Base-by-base conservation (phyloP, 2,113 vertebrate genomes). In the Chamaetylas fuelleborni region DNA sequence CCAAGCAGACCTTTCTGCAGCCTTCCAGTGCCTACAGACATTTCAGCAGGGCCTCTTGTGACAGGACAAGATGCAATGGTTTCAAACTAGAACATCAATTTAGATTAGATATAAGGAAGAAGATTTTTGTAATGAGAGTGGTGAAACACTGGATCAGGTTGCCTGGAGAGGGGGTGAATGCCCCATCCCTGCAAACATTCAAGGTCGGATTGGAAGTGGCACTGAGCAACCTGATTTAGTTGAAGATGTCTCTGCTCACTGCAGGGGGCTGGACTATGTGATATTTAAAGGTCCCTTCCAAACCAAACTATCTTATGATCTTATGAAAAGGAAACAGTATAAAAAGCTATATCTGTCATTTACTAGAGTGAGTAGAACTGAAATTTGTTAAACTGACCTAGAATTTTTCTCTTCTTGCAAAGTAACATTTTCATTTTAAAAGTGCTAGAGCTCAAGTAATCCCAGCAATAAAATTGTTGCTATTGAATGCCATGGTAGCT, bases 391-490 rank as follows among this genome's bases (percentile, higher is more conserved):
- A 69, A 62, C 61, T 73, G 78, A 91, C 66, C 50, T 90, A 34
- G 45, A 94, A 53, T 91, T 95, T 90, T 95, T 85, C 56, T 58
- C 38, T 80, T 88, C 22, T 94, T 86, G 50, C 22, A 86, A 92
- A 87, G 38, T 38, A 84, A 84, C 1, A 33, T 90, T 93, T 96
- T 97, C n/a, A 56, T 89, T 91, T 64, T 57, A 96, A 47, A 97
- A 71, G 62, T 88, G 60, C 88, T 95, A 96, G 78, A 90, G 48
- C 73, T 96, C 71, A 14, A 81, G 94, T 96, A 97, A 97, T 97
- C 85, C 82, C 61, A 93, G 90, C 88, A 93, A 95, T 97, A 96
- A 97, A 97, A 96, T 79, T 36, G 45, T 96, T 94, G 81, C 69
- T 92, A 50, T 95, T 58, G 58, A 97, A 93, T 94, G 81, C 77